phyloP scores from a whole-genome alignment of 2,888 invertebrate species.

The Ernsta delagoae region DNA sequence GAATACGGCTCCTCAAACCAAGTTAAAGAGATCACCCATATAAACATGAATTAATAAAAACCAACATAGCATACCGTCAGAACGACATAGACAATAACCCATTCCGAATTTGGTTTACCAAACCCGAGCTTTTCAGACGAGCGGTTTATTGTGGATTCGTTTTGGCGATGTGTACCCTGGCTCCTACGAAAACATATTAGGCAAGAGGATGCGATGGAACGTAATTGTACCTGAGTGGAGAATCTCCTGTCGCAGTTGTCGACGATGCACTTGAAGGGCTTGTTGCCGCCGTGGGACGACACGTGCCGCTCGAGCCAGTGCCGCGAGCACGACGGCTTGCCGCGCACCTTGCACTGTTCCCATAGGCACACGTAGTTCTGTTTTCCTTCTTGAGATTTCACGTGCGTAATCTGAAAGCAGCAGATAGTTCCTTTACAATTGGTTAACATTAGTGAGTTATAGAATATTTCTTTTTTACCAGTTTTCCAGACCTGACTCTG shows the following conservation, averaged over 20 bases:
- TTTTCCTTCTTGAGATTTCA: constrained; percentile 92
- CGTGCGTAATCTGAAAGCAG: constrained; percentile 88
- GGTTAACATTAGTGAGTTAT: no score
- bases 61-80: constrained; percentile 50
- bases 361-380: constrained; percentile 96
- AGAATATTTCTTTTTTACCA: no score
- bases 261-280: constrained; percentile 97
- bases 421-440: not conserved
- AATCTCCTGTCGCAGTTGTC: constrained; percentile 96
- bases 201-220: constrained; percentile 46
- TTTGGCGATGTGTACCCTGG: constrained; percentile 51
- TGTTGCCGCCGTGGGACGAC: constrained; percentile 95
- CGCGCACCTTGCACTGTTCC: constrained; percentile 97
- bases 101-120: constrained; percentile 39
- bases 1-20: constrained; percentile 45
- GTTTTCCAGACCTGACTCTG: no score
- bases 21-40: constrained; percentile 19
- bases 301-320: constrained; percentile 98
- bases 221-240: constrained; percentile 91
- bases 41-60: constrained; percentile 41
- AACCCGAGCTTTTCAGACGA: constrained; percentile 37
- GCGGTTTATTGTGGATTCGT: constrained; percentile 52
- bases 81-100: constrained; percentile 55
- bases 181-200: constrained; percentile 40
- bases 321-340: constrained; percentile 95